Conservation (phyloP, 1,140 invertebrate genomes). For the Drosophila eugracilis region DNA sequence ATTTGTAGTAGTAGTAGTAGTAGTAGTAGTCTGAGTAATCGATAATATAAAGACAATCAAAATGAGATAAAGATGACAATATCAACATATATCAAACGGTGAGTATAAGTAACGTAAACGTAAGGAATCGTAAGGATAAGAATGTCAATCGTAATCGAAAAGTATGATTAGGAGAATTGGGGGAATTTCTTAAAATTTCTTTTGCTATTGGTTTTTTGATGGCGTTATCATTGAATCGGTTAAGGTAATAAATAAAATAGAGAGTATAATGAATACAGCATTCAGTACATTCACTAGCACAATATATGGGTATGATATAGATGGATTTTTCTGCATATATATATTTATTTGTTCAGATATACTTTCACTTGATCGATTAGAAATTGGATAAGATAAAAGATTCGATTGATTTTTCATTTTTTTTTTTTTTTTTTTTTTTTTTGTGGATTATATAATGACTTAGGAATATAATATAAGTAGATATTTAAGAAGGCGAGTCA, state of each 20-base stretch:
- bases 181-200: conserved; percentile 33
- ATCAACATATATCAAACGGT: conserved; percentile 50
- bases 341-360: conserved; percentile 39
- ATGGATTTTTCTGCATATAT: conserved; percentile 62
- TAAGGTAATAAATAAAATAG: conserved; percentile 82
- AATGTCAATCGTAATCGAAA: conserved; percentile 42
- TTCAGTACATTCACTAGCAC: conserved; percentile 85
- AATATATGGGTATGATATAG: conserved; percentile 78
- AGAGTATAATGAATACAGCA: conserved; percentile 84
- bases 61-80: conserved; percentile 36
- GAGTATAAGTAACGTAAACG: conserved; percentile 44
- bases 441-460: conserved; percentile 44
- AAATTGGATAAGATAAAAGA: conserved; percentile 52
- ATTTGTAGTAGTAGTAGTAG: too few species aligned
- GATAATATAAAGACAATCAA: conserved; percentile 31
- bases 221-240: conserved; percentile 84
- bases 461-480: conserved; percentile 55
- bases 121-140: conserved; percentile 40
- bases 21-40: conserved; percentile 34
- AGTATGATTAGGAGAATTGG: conserved; percentile 31
- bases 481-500: conserved; percentile 58
- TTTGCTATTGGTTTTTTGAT: conserved; percentile 80
- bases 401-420: conserved; percentile 46
- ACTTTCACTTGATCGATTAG: conserved; percentile 50
- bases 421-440: conserved; percentile 33